Base-by-base conservation (phyloP, 2,888 invertebrate genomes). In the Allygus modestus region DNA sequence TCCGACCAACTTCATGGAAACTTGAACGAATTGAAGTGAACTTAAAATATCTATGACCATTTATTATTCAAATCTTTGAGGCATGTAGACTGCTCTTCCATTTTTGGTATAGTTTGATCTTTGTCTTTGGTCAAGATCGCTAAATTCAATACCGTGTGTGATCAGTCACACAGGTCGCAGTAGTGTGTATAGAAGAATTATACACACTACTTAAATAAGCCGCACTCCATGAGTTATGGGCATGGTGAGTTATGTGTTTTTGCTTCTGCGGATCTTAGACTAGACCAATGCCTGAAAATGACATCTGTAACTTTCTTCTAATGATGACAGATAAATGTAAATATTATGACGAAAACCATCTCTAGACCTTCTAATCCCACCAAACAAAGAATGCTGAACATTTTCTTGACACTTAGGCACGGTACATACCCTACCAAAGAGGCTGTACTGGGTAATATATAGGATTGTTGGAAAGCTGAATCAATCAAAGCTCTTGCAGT, bases 111-210 rank as follows among this genome's bases (percentile, higher is more conserved):
- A n/a, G n/a, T n/a, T n/a, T n/a, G 37, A 1, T 88, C 88, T 46
- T 87, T 88, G 17, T 85, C 85, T 20, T 88, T 65, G 4, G 37
- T 77, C n/a, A 23, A 77, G 12, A 43, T 46, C 77, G 12, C 9
- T 77, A 20, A 43, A 7, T 12, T 28, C 37, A 43, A 73, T 41
- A 17, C n/a, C 5, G 12, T 41, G 41, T 2, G 4, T 23, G 23
- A 2, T 77, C n/a, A 51, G 26, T 77, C 77, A n/a, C 77, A 51
- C 1, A 28, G 77, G 37, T 51, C 77, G 1, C n/a, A 7, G 4
- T 0, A 0, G 4, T n/a, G n/a, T n/a, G n/a, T n/a, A 41, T 41
- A 23, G 73, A n/a, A n/a, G n/a, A n/a, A 23, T 17, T n/a, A 43
- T 2, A 73, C 11, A n/a, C n/a, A n/a, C n/a, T n/a, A n/a, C n/a